Percentiles rank a stretch among this genome's conserved stretches.
Evolutionary conservation across 2,113 vertebrate species (phyloP).

Genomic region (Brachyhypopomus gauderio): DNA sequence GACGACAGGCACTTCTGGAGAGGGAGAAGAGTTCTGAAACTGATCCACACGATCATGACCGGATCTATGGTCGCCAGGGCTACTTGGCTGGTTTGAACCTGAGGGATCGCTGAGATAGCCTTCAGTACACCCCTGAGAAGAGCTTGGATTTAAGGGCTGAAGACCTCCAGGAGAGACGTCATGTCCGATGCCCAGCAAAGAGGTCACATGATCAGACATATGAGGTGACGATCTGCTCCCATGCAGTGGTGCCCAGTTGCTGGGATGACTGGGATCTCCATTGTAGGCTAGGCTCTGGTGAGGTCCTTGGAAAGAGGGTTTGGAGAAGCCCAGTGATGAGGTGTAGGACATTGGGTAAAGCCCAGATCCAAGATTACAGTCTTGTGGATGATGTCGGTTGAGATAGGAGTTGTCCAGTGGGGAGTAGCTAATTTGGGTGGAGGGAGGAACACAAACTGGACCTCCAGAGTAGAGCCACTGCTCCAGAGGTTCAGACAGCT

Average conservation of each 20-base stretch:
- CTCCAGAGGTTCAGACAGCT: slow-evolving; percentile 72
- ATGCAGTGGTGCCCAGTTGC: background rate
- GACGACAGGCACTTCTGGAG: slow-evolving; percentile 54
- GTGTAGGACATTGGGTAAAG: slow-evolving; percentile 58
- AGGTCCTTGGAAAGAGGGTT: slow-evolving; percentile 80
- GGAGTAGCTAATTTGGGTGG: slow-evolving; percentile 61
- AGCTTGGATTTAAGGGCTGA: slow-evolving; percentile 22
- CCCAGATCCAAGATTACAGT: slow-evolving; percentile 73
- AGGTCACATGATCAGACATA: slow-evolving; percentile 27
- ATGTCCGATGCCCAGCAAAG: slow-evolving; percentile 23
- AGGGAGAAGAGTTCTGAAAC: slow-evolving; percentile 20
- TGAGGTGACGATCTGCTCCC: slow-evolving; percentile 11
- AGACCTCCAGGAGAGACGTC: slow-evolving; percentile 18
- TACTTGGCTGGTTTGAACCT: slow-evolving; percentile 23
- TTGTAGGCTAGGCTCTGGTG: slow-evolving; percentile 77
- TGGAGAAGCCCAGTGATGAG: slow-evolving; percentile 68
- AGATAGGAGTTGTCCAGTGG: slow-evolving; percentile 72
- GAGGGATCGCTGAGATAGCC: slow-evolving; percentile 10
- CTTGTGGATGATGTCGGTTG: slow-evolving; percentile 69
- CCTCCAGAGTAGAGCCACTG: slow-evolving; percentile 74
- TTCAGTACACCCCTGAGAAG: slow-evolving; percentile 27
- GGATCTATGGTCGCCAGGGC: slow-evolving; percentile 11
- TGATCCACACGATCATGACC: background rate
- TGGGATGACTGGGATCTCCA: slow-evolving; percentile 48
- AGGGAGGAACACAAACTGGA: slow-evolving; percentile 73